Evolutionary conservation across 2,888 invertebrate species (phyloP).

Genomic region (Heliconius charithonia): DNA sequence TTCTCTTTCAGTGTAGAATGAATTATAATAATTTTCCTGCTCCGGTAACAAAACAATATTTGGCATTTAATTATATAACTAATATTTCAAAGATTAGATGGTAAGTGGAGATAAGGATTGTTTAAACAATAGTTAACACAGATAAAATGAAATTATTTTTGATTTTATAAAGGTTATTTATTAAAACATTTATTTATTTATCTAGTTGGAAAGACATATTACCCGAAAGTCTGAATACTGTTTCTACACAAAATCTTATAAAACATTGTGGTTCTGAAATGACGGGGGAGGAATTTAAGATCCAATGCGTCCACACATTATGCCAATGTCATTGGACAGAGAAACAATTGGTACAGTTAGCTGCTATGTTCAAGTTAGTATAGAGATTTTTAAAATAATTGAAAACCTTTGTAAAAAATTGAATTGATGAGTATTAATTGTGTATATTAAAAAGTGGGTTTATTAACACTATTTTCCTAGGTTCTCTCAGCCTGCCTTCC

Average conservation of each 20-base stretch:
- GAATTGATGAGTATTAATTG: too few species aligned
- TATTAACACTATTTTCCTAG: too few species aligned
- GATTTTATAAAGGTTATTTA: background rate
- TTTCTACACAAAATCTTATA: constrained; percentile 80
- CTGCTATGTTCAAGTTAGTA: constrained; percentile 87
- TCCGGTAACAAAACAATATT: too few species aligned
- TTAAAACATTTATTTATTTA: background rate
- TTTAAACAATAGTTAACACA: too few species aligned
- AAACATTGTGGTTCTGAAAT: constrained; percentile 84
- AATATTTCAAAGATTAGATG: too few species aligned
- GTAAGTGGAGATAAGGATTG: too few species aligned
- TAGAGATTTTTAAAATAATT: background rate
- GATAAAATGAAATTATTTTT: too few species aligned
- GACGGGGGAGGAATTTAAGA: constrained; percentile 84
- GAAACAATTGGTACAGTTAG: constrained; percentile 84
- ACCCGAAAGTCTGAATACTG: constrained; percentile 84
- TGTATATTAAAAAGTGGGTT: too few species aligned
- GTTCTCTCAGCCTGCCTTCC: too few species aligned
- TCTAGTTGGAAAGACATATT: constrained; percentile 87
- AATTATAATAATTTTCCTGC: too few species aligned
- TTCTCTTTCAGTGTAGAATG: too few species aligned
- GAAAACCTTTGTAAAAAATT: background rate
- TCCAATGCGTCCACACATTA: constrained; percentile 83
- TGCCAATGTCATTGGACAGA: constrained; percentile 85
- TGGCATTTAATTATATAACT: too few species aligned